Evolutionary conservation across 2,797 vertebrate species (phyloP).

Genomic region (Sebastes reedi): DNA sequence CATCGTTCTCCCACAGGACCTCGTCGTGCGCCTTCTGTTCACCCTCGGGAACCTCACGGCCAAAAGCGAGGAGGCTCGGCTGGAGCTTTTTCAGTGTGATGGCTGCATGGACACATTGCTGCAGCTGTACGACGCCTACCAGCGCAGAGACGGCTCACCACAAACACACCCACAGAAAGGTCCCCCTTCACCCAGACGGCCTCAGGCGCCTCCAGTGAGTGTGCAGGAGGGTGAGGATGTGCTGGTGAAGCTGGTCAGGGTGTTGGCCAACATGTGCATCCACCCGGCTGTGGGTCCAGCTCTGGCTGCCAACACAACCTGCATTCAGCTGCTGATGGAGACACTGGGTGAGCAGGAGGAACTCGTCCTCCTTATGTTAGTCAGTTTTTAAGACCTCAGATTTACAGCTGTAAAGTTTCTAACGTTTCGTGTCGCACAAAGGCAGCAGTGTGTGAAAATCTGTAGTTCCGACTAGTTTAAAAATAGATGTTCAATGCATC

Average conservation of each 20-base stretch:
- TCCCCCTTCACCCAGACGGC: neutral
- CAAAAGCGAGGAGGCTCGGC: conserved; percentile 83
- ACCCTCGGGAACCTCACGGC: conserved; percentile 93
- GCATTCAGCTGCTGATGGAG: conserved; percentile 85
- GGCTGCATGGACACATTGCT: conserved; percentile 83
- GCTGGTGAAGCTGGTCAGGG: conserved; percentile 91
- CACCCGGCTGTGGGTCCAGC: conserved; percentile 83
- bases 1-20: conserved; percentile 80
- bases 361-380: neutral
- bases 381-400: neutral
- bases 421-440: neutral
- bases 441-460: conserved; percentile 1
- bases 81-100: conserved; percentile 82
- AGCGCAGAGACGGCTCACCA: conserved; percentile 54
- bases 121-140: conserved; percentile 84
- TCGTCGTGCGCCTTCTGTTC: conserved; percentile 91
- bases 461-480: conserved; percentile 19
- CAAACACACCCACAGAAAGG: conserved; percentile 1
- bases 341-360: conserved; percentile 83
- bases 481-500: conserved; percentile 40
- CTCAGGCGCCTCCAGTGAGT: neutral
- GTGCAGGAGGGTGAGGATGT: conserved; percentile 84
- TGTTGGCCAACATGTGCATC: conserved; percentile 92
- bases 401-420: neutral
- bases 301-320: conserved; percentile 77